Base-by-base conservation (phyloP, 2,888 invertebrate genomes). In the Dioctria linearis region DNA sequence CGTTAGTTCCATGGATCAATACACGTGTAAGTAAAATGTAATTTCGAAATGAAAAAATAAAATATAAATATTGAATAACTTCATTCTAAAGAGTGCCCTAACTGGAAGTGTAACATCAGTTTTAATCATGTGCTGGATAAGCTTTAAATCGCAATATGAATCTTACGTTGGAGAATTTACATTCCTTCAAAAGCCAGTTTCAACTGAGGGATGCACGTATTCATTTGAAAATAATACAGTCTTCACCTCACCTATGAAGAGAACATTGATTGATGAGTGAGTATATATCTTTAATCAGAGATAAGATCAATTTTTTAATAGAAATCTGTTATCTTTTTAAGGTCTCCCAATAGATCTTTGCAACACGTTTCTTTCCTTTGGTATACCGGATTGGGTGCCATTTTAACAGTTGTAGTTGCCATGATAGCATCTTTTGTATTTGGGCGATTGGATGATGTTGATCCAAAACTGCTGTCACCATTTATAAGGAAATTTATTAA, bases 351-450 rank as follows among this genome's bases (percentile, higher is more conserved):
- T 8, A 78, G 66, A 43, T 65, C 54, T 8, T 8, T 78, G 11
- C 54, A 93, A 85, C 93, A 93, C 71, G 89, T 94, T 81, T 94
- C 95, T 5, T 94, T 95, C 84, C 87, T 94, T 79, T 94, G 93
- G 92, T 93, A 94, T 84, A 92, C 93, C 0, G 86, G 92, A 0
- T 89, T 93, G 42, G 94, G 95, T 2, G 89, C 91, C 37, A 79
- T 90, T 0, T 89, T 94, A 2, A 91, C 93, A 0, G 88, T 94
- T 65, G 84, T 90, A 1, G 88, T 92, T 3, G 92, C 92, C 1
- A 88, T 92, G 40, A 63, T 92, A 0, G 89, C 92, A 0, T 92
- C 92, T 83, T 88, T 93, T 3, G 84, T 90, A 39, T 91, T 91
- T 43, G 90, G 90, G 1, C 89, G 90, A 0, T 89, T 90, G 78